Evolutionary conservation across 2,113 vertebrate genomes (phyloP).

Genomic region (Crotalus viridis): DNA sequence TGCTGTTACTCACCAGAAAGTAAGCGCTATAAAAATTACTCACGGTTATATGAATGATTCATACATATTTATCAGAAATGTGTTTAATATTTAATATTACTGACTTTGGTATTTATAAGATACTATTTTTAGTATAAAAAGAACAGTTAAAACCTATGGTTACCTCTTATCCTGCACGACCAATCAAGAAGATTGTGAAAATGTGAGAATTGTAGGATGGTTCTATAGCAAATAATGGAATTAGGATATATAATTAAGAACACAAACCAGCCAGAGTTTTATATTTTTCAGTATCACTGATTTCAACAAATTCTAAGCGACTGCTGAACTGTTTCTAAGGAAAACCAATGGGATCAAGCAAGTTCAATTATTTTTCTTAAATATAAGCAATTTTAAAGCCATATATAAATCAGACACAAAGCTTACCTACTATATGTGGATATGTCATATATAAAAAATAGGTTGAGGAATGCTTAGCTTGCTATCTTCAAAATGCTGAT

Average conservation of each 20-base stretch:
- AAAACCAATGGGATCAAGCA: background rate
- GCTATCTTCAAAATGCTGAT: background rate
- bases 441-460: background rate
- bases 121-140: background rate
- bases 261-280: background rate
- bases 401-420: background rate
- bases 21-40: constrained; percentile 50
- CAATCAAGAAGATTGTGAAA: background rate
- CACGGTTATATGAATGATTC: constrained; percentile 46
- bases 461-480: background rate
- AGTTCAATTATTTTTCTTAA: constrained; percentile 1
- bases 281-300: background rate
- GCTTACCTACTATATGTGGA: background rate
- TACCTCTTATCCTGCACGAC: background rate
- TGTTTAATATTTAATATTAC: constrained; percentile 9
- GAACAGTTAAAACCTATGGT: background rate
- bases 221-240: background rate
- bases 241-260: background rate
- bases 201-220: background rate
- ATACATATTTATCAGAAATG: constrained; percentile 36
- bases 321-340: background rate
- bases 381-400: background rate
- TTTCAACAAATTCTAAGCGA: background rate
- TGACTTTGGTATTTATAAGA: constrained; percentile 50
- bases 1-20: constrained; percentile 71